These are phyloP conservation scores for Toxotes jaculatrix DNA, from an alignment of 2,113 vertebrate genomes.

Conservation along the genomic window DNA sequence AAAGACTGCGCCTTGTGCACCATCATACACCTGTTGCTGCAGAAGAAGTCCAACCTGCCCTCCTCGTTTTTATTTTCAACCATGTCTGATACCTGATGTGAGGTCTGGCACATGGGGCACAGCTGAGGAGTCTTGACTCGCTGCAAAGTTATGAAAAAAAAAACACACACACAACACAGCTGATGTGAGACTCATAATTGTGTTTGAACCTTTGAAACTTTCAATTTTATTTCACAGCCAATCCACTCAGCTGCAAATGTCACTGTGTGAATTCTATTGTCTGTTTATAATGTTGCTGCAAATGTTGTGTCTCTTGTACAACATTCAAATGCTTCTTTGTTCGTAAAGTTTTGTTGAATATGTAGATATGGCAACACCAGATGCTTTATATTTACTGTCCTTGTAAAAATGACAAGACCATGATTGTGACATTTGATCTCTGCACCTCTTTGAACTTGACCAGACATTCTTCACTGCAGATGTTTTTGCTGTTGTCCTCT, in stretches of 20 bases:
- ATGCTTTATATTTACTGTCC: no score
- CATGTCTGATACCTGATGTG: constrained; percentile 68
- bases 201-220: neutral
- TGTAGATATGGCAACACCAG: no score
- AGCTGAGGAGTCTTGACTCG: neutral
- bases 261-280: no score
- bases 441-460: constrained; percentile 60
- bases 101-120: constrained; percentile 53
- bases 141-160: constrained; percentile 26
- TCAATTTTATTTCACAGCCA: neutral
- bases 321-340: no score
- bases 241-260: no score
- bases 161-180: neutral
- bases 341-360: no score
- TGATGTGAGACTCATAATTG: neutral
- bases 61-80: constrained; percentile 23
- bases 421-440: neutral
- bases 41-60: constrained; percentile 61
- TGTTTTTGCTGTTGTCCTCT: constrained; percentile 8
- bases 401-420: neutral
- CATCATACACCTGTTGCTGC: constrained; percentile 68
- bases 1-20: constrained; percentile 23
- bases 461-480: constrained; percentile 62
- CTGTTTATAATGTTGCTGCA: no score
- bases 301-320: no score